These are phyloP conservation scores for Diuraphis noxia DNA, from an alignment of 1,140 invertebrate genomes.

Conservation along the genomic window DNA sequence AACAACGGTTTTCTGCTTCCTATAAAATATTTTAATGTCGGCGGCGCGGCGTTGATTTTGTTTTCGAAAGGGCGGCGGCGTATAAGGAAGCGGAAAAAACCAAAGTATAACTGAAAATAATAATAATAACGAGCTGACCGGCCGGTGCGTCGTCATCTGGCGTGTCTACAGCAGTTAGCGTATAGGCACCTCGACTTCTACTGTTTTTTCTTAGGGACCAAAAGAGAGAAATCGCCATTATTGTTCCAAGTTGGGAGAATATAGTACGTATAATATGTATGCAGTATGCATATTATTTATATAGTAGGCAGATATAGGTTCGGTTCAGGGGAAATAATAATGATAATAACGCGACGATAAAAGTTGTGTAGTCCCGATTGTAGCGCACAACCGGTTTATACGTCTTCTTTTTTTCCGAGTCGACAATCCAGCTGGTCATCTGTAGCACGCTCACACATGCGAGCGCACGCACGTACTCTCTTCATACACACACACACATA, in stretches of 20 bases:
- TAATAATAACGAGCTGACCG: background rate
- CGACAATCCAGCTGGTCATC: slow-evolving; percentile 31
- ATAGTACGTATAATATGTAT: background rate
- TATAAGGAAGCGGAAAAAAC: background rate
- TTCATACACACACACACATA: background rate
- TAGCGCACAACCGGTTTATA: slow-evolving; percentile 41
- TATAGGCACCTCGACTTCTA: background rate
- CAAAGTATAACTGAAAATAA: background rate
- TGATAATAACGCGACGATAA: slow-evolving; percentile 41
- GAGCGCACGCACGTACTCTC: background rate
- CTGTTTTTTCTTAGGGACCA: background rate
- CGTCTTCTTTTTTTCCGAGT: slow-evolving; percentile 20
- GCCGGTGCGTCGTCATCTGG: background rate
- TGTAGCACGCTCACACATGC: background rate
- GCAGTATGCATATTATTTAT: background rate
- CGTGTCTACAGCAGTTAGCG: background rate
- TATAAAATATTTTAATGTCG: background rate
- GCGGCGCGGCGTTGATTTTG: background rate
- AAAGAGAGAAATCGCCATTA: slow-evolving; percentile 23
- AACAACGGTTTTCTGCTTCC: background rate
- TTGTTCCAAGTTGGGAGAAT: slow-evolving; percentile 12
- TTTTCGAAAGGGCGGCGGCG: background rate
- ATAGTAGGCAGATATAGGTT: background rate
- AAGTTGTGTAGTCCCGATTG: slow-evolving; percentile 34
- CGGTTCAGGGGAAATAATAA: slow-evolving; percentile 36